These are phyloP conservation scores for Drosophila punjabiensis DNA, from an alignment of 1,140 invertebrate species.

Conservation along the genomic window DNA sequence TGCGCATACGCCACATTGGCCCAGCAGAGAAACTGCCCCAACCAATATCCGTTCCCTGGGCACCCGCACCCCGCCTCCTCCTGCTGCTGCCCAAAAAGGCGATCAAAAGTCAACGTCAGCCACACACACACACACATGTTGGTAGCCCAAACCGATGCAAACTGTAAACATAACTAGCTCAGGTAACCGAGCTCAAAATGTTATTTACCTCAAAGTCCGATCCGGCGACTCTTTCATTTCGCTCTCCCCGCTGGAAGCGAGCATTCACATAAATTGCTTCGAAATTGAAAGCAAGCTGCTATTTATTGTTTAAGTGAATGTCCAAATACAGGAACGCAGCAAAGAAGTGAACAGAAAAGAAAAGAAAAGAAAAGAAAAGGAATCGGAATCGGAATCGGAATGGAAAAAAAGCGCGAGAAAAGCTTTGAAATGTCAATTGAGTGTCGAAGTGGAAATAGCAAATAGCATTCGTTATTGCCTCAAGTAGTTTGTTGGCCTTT, in stretches of 20 bases:
- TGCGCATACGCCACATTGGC: conserved; percentile 74
- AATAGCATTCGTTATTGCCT: conserved; percentile 15
- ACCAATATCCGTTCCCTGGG: conserved; percentile 29
- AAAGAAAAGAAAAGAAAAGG: not conserved
- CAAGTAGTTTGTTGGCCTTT: not conserved
- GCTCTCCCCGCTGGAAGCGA: not conserved
- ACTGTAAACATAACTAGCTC: conserved; percentile 57
- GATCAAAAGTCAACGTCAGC: conserved; percentile 77
- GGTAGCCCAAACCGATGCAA: conserved; percentile 17
- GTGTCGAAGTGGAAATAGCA: conserved; percentile 24
- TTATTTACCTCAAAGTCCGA: conserved; percentile 21
- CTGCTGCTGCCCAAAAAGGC: conserved; percentile 29
- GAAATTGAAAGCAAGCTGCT: conserved; percentile 35
- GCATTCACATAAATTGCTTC: conserved; percentile 32
- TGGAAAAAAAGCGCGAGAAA: not conserved
- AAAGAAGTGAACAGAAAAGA: not conserved
- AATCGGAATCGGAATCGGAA: too few relatives aligned
- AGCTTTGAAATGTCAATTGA: conserved; percentile 22
- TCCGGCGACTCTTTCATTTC: conserved; percentile 3
- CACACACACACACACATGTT: conserved; percentile 19
- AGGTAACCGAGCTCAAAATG: conserved; percentile 27
- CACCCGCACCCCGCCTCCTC: not conserved
- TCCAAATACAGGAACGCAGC: conserved; percentile 7
- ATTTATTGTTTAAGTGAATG: conserved; percentile 42
- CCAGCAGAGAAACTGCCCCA: conserved; percentile 39